A percentile compares a stretch with the other conserved stretches of the same genome.
Evolutionary conservation across 2,797 vertebrate species (phyloP).

Genomic region (Columba guinea): DNA sequence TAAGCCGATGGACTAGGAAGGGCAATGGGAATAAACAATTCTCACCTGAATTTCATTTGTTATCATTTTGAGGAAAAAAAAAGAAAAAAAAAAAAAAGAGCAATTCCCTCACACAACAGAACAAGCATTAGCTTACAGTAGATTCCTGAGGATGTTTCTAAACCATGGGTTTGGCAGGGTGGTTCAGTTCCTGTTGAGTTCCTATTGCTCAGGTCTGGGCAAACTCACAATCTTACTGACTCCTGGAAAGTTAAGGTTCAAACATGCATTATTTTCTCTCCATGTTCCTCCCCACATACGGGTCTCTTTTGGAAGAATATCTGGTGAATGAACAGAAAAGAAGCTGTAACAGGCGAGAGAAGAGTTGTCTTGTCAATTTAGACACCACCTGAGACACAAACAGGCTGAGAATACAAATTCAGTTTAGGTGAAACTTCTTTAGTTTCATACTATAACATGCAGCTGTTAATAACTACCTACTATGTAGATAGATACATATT

Average conservation of each 20-base stretch:
- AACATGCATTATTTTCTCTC: not conserved
- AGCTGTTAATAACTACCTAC: not conserved
- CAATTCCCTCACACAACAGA: not conserved
- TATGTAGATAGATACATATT: not conserved
- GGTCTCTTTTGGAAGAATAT: not conserved
- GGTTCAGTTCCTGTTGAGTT: not conserved
- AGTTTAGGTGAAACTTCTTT: not conserved
- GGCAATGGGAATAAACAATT: not conserved
- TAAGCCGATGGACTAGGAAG: not conserved
- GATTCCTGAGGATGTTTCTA: not conserved
- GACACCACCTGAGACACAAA: not conserved
- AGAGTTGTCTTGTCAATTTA: not conserved
- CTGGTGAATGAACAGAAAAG: not conserved
- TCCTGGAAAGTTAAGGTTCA: not conserved
- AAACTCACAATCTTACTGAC: not conserved
- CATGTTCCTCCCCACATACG: not conserved
- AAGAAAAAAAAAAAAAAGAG: fast-evolving
- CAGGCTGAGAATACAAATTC: not conserved
- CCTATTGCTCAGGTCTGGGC: not conserved
- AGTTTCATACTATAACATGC: not conserved
- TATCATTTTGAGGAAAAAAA: too few species aligned
- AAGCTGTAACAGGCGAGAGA: not conserved
- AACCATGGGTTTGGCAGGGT: not conserved
- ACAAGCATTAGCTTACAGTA: not conserved
- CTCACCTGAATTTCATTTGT: not conserved